phyloP scores from a whole-genome alignment of 2,888 invertebrate genomes.

The Hylaea fasciaria region DNA sequence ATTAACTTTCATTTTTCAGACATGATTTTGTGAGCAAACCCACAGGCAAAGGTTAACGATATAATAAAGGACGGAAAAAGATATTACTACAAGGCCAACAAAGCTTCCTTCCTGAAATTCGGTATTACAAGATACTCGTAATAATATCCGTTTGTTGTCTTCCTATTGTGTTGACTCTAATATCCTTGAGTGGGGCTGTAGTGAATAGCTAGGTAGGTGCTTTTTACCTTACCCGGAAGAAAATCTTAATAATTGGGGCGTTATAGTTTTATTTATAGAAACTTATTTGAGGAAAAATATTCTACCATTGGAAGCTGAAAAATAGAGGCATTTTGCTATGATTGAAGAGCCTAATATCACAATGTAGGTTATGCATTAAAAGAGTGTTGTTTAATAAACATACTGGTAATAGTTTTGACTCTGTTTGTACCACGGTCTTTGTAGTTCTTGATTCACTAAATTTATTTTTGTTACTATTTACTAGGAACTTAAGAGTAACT shows the following conservation, averaged over 20 bases:
- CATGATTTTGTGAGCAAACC: not conserved
- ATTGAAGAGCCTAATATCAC: no score
- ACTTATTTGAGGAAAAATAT: no score
- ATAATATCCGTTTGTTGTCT: constrained; percentile 28
- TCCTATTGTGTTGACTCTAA: constrained; percentile 22
- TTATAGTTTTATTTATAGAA: constrained; percentile 5
- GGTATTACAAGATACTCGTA: constrained; percentile 20
- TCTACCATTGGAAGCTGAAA: no score
- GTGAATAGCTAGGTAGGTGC: constrained; percentile 9
- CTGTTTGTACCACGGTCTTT: no score
- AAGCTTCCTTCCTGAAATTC: constrained; percentile 17
- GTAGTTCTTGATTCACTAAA: no score
- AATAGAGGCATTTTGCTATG: no score
- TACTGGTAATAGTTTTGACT: no score
- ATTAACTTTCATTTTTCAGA: no score
- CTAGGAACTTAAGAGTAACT: no score
- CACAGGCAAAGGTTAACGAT: not conserved
- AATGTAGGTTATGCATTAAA: no score
- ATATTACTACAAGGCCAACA: constrained; percentile 24
- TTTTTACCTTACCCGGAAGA: not conserved
- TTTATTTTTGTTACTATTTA: no score
- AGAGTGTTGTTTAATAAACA: no score
- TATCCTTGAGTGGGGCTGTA: constrained; percentile 18
- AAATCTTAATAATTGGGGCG: constrained; percentile 2
- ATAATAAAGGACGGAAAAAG: constrained; percentile 7